Conservation (phyloP, 2,113 vertebrate species). For the Uropsilus gracilis region DNA sequence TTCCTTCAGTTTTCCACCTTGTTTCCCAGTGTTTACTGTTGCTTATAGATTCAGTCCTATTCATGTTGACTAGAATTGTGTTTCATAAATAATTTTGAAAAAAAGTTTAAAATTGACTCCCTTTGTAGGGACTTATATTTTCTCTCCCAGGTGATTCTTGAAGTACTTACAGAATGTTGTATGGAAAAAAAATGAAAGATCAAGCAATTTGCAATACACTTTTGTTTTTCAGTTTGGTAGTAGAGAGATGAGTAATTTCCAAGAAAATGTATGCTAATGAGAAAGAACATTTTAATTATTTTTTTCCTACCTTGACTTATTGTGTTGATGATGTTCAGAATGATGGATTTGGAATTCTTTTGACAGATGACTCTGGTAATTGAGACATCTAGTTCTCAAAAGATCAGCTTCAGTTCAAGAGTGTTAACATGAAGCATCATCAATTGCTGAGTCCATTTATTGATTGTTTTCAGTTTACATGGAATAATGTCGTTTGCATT, state of each 20-base stretch:
- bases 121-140: background rate
- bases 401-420: conserved; percentile 67
- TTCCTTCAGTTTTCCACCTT: background rate
- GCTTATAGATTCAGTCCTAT: background rate
- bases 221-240: background rate
- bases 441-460: conserved; percentile 74
- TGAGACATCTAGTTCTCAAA: conserved; percentile 73
- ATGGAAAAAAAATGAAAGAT: background rate
- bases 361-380: conserved; percentile 74
- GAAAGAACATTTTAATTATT: background rate
- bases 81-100: background rate
- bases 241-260: background rate
- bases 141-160: background rate
- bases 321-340: conserved; percentile 55
- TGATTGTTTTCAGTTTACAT: conserved; percentile 78
- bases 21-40: background rate
- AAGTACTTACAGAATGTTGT: background rate
- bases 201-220: background rate
- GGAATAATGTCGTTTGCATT: conserved; percentile 75
- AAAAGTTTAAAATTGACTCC: background rate
- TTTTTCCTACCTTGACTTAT: conserved; percentile 51
- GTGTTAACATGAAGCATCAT: conserved; percentile 77
- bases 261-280: conserved; percentile 18
- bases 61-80: background rate
- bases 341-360: conserved; percentile 53